Conservation (phyloP, 1,140 invertebrate genomes). For the Zaprionus gabonicus region DNA sequence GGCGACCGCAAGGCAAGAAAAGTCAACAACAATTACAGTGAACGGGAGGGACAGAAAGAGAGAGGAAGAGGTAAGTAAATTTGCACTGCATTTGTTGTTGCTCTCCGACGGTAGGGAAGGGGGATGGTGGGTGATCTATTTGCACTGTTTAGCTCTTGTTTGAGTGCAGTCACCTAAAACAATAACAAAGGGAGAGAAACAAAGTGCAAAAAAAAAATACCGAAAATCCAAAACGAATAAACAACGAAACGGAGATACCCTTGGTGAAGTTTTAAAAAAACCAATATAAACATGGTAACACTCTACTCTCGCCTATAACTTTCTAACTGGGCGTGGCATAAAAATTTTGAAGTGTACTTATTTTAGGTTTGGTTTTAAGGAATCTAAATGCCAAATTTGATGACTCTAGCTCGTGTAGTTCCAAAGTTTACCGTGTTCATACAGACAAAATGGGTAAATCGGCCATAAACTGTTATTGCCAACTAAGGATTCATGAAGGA, state of each 20-base stretch:
- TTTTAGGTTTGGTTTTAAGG: background rate
- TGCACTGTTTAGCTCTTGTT: conserved; percentile 36
- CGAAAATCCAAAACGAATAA: conserved; percentile 15
- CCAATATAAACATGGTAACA: no score
- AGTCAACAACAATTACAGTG: conserved; percentile 57
- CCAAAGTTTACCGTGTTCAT: background rate
- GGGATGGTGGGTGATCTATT: background rate
- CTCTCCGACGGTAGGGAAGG: background rate
- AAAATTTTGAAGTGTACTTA: background rate
- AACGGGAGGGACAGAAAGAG: background rate
- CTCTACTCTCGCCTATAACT: background rate
- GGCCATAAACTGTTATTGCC: background rate
- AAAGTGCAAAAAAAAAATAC: conserved; percentile 6
- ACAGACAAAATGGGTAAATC: background rate
- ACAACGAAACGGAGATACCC: background rate
- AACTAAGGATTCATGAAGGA: background rate
- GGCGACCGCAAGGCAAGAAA: conserved; percentile 38
- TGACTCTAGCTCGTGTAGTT: background rate
- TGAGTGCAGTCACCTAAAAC: conserved; percentile 14
- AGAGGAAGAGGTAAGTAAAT: conserved; percentile 67
- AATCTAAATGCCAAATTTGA: background rate
- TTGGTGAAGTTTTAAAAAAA: background rate
- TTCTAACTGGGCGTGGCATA: background rate
- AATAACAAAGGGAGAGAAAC: conserved; percentile 11
- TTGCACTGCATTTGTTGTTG: conserved; percentile 59